A percentile compares a stretch with the other conserved stretches of the same genome.
Evolutionary conservation across 2,113 vertebrate species (phyloP).

Genomic region (Clarias gariepinus): DNA sequence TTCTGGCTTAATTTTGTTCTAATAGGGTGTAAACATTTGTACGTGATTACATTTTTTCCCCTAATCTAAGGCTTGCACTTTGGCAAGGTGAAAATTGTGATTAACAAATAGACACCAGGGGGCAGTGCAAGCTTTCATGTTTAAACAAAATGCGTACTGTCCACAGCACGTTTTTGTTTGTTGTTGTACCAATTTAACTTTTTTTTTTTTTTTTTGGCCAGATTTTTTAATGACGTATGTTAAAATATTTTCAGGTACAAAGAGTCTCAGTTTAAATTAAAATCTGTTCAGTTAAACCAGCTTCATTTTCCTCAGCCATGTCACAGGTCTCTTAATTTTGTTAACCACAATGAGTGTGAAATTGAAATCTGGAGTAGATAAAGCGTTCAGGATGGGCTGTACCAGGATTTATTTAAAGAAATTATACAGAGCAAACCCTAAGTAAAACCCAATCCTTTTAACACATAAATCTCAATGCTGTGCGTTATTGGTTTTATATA

Average conservation of each 20-base stretch:
- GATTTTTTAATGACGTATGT: neutral
- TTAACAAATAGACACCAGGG: slow-evolving; percentile 16
- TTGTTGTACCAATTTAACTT: neutral
- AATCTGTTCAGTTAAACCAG: no score
- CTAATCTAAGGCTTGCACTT: neutral
- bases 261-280: neutral
- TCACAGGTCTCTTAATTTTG: neutral
- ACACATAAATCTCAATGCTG: neutral
- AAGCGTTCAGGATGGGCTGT: neutral
- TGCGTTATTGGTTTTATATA: no score
- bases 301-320: neutral
- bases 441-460: neutral
- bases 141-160: neutral
- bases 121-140: slow-evolving; percentile 19
- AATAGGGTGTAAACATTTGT: neutral
- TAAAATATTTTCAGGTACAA: neutral
- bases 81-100: neutral
- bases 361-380: neutral
- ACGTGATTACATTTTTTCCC: neutral
- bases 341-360: neutral
- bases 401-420: neutral
- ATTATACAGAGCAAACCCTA: neutral
- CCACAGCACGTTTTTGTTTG: neutral
- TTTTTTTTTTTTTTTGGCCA: neutral
- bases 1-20: neutral